Conservation (phyloP, 2,888 invertebrate species). For the Melitaea athalia region DNA sequence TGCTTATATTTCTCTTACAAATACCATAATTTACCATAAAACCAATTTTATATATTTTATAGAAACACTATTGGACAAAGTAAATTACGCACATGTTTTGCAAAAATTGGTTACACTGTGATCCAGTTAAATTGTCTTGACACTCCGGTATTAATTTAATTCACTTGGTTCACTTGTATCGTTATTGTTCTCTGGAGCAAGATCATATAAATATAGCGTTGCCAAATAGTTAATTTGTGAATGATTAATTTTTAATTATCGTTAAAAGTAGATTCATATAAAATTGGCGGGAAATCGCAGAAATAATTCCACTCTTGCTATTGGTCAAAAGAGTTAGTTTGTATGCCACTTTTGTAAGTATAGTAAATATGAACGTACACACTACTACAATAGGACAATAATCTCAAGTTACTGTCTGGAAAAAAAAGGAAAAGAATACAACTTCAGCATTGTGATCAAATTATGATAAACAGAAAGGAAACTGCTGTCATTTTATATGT, state of each 20-base stretch:
- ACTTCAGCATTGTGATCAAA: background rate
- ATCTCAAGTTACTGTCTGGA: background rate
- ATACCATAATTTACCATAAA: too few species aligned
- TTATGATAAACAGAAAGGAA: too few species aligned
- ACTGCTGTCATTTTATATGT: too few species aligned
- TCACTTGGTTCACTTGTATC: too few species aligned
- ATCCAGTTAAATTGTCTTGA: background rate
- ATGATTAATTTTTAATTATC: background rate
- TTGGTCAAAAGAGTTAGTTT: background rate
- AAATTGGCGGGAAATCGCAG: background rate
- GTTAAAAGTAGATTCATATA: background rate
- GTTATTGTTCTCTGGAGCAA: background rate
- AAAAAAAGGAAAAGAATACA: background rate
- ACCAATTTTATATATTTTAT: too few species aligned
- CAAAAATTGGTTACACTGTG: background rate
- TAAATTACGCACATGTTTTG: background rate
- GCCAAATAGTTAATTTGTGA: background rate
- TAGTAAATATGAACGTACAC: background rate
- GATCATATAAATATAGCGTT: background rate
- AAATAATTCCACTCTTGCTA: background rate
- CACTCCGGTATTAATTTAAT: too few species aligned
- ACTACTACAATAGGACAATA: background rate
- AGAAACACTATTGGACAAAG: too few species aligned
- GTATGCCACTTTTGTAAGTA: background rate
- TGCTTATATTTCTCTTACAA: background rate